phyloP scores from a whole-genome alignment of 2,797 vertebrate genomes.

The Lophius americanus region DNA sequence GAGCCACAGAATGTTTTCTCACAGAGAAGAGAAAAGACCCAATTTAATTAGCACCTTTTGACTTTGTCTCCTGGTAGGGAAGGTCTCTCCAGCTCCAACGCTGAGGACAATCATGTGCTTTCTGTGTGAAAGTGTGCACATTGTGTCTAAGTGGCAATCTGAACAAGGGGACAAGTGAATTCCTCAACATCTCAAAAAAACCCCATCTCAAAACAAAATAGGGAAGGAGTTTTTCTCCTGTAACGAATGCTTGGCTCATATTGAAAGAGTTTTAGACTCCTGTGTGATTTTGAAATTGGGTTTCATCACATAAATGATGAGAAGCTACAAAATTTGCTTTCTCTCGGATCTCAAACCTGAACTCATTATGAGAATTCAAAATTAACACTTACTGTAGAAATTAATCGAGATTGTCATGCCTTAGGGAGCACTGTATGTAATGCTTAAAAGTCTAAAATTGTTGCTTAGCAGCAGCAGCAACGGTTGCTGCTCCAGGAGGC shows the following conservation, averaged over 20 bases:
- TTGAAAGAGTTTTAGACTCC: too few relatives aligned
- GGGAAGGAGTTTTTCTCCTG: slow-evolving; percentile 1
- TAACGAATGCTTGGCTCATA: slow-evolving; percentile 1
- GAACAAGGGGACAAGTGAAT: slow-evolving; percentile 24
- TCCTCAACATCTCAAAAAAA: slow-evolving; percentile 22
- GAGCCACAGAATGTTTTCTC: slow-evolving; percentile 54
- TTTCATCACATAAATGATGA: too few relatives aligned
- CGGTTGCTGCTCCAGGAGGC: too few relatives aligned
- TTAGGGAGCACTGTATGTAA: too few relatives aligned
- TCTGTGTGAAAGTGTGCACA: slow-evolving; percentile 10
- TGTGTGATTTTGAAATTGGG: too few relatives aligned
- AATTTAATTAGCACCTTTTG: slow-evolving; percentile 71
- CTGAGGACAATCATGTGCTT: slow-evolving; percentile 36
- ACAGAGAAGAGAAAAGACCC: slow-evolving; percentile 65
- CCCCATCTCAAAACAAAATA: slow-evolving; percentile 19
- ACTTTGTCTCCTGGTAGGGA: slow-evolving; percentile 47
- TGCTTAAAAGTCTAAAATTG: too few relatives aligned
- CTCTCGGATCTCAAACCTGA: too few relatives aligned
- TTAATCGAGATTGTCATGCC: too few relatives aligned
- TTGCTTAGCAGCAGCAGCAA: too few relatives aligned
- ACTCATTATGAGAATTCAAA: too few relatives aligned
- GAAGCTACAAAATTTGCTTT: too few relatives aligned
- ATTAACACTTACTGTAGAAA: too few relatives aligned
- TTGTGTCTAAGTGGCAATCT: slow-evolving; percentile 17
- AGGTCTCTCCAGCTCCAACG: slow-evolving; percentile 33